Evolutionary conservation across 2,113 vertebrate species (phyloP).

Genomic region (Lophochroa leadbeateri): DNA sequence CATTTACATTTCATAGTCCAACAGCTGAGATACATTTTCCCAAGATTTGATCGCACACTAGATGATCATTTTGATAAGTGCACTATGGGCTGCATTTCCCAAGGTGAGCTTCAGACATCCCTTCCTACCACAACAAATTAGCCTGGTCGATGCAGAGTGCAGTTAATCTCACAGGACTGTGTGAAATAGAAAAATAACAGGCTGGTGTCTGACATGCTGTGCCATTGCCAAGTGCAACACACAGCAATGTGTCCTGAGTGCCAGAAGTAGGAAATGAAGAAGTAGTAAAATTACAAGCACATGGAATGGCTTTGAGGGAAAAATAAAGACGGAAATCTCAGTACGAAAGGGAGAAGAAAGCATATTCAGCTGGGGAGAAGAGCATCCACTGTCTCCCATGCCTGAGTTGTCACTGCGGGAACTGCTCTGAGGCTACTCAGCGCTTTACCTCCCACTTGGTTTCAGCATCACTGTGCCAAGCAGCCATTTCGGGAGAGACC

Average conservation of each 20-base stretch:
- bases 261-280: neutral
- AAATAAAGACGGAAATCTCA: neutral
- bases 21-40: neutral
- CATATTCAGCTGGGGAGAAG: rapidly evolving
- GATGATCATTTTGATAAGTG: neutral
- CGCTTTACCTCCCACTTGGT: neutral
- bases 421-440: neutral
- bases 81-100: rapidly evolving
- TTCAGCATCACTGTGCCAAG: neutral
- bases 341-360: neutral
- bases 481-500: neutral
- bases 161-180: neutral
- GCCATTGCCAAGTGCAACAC: neutral
- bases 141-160: neutral
- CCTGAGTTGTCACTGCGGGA: neutral
- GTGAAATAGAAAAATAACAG: neutral
- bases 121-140: neutral
- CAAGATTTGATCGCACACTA: neutral
- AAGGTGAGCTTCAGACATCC: neutral
- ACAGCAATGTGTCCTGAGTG: rapidly evolving
- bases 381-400: rapidly evolving
- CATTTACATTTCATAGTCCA: neutral
- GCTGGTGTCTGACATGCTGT: neutral
- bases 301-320: neutral
- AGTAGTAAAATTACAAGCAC: neutral